Evolutionary conservation across 2,888 invertebrate genomes (phyloP).

Genomic region (Steinernema scapterisci): DNA sequence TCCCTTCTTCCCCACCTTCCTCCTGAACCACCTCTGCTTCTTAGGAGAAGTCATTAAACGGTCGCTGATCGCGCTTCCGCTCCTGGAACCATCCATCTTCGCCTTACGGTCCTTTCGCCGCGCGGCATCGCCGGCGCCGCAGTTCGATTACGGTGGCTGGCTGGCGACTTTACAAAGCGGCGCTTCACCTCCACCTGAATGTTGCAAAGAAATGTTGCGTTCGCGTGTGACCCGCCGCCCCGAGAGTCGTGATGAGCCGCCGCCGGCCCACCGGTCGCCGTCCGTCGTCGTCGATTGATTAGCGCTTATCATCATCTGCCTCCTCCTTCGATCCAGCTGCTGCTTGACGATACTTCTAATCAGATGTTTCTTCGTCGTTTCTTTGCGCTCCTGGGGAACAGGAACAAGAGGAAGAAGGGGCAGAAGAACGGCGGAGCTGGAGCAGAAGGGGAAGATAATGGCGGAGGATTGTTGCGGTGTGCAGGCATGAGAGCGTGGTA

Average conservation of each 20-base stretch:
- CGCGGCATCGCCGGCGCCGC: background rate
- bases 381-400: too few species aligned
- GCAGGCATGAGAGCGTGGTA: background rate
- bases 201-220: conserved; percentile 33
- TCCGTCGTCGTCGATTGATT: background rate
- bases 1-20: background rate
- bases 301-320: conserved; percentile 15
- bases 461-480: conserved; percentile 12
- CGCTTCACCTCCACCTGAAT: conserved; percentile 7
- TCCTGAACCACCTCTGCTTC: background rate
- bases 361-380: conserved; percentile 17
- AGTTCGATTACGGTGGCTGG: background rate
- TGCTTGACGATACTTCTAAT: conserved; percentile 26
- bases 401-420: too few species aligned
- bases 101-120: background rate
- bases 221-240: conserved; percentile 26
- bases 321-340: conserved; percentile 4
- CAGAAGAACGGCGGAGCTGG: too few species aligned
- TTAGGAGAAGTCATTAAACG: conserved; percentile 19
- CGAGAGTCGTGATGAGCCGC: background rate
- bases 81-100: conserved; percentile 26
- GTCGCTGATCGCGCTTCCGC: background rate
- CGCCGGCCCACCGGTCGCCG: background rate
- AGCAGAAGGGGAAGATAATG: too few species aligned
- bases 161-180: conserved; percentile 11